Conservation (phyloP, 2,113 vertebrate species). For the Recurvirostra avosetta region DNA sequence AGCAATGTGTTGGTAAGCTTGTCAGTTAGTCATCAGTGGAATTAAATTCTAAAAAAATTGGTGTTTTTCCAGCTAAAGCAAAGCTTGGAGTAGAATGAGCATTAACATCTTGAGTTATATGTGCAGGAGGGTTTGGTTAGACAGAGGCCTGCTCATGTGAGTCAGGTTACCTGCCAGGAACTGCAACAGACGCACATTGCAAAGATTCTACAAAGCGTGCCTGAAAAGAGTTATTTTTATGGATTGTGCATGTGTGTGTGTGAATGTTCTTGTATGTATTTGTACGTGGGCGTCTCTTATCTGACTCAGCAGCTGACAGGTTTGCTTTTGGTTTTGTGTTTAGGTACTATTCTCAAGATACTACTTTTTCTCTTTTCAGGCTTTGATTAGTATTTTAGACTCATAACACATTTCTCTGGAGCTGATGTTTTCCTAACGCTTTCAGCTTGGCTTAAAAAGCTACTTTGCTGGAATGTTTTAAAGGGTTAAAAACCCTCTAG, state of each 20-base stretch:
- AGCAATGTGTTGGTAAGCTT: background rate
- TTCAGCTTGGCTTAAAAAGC: background rate
- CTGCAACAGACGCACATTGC: background rate
- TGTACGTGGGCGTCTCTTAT: background rate
- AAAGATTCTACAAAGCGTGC: background rate
- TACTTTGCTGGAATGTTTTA: conserved; percentile 57
- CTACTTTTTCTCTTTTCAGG: conserved; percentile 39
- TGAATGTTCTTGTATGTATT: background rate
- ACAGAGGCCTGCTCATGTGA: background rate
- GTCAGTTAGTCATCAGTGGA: background rate
- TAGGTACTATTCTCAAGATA: background rate
- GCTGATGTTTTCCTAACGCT: conserved; percentile 22
- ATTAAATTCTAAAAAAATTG: background rate
- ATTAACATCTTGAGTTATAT: background rate
- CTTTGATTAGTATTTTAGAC: background rate
- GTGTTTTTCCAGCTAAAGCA: background rate
- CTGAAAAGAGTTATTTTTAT: background rate
- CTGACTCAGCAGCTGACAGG: background rate
- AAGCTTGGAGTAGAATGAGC: background rate
- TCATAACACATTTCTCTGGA: background rate
- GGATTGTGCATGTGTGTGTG: background rate
- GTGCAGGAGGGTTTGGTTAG: background rate
- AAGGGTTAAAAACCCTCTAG: background rate
- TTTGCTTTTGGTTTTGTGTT: background rate
- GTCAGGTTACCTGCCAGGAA: background rate